These are phyloP conservation scores for Hemicordylus capensis DNA, from an alignment of 2,113 vertebrate genomes.

Conservation along the genomic window DNA sequence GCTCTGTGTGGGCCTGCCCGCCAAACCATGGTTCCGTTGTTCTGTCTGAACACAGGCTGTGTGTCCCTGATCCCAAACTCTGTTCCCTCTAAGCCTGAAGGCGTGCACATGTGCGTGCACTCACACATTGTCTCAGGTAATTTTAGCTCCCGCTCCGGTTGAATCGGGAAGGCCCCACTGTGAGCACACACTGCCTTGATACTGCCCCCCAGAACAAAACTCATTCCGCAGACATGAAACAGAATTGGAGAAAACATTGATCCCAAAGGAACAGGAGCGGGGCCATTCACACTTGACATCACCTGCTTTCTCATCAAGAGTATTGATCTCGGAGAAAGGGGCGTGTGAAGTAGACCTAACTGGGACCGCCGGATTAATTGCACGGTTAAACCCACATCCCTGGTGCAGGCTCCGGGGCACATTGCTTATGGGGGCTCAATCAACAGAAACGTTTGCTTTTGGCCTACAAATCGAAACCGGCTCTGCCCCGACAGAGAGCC, in stretches of 20 bases:
- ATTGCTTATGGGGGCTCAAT: not conserved
- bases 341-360: not conserved
- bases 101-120: too few relatives aligned
- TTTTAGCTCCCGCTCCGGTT: too few relatives aligned
- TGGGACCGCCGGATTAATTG: not conserved
- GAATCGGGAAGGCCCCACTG: too few relatives aligned
- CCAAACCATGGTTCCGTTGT: not conserved
- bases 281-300: not conserved
- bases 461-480: not conserved
- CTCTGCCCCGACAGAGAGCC: not conserved
- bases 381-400: not conserved
- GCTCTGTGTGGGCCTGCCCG: too few relatives aligned
- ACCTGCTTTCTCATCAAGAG: not conserved
- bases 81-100: too few relatives aligned
- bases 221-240: too few relatives aligned
- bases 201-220: too few relatives aligned
- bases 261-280: not conserved
- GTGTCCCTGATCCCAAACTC: too few relatives aligned
- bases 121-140: too few relatives aligned
- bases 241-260: too few relatives aligned
- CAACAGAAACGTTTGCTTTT: not conserved
- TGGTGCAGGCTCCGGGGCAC: not conserved
- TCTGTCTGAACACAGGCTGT: not conserved
- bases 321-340: not conserved
- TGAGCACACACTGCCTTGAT: too few relatives aligned